These are phyloP conservation scores for Prinia subflava DNA, from an alignment of 2,113 vertebrate genomes.

Conservation along the genomic window DNA sequence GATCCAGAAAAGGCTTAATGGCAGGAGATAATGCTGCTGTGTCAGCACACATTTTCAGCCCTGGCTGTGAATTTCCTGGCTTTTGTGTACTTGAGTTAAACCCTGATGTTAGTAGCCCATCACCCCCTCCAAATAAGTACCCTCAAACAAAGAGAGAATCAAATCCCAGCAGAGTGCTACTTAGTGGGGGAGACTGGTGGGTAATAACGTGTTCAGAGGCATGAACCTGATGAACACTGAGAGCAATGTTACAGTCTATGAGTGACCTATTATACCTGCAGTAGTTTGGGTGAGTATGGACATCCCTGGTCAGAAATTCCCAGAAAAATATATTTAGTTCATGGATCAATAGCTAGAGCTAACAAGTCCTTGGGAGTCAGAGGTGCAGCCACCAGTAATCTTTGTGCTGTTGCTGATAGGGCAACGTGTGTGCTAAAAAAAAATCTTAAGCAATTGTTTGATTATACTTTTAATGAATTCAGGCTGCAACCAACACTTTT, in stretches of 20 bases:
- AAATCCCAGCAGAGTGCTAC: background rate
- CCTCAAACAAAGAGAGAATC: conserved; percentile 18
- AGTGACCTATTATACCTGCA: background rate
- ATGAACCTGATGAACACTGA: background rate
- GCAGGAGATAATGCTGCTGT: conserved; percentile 59
- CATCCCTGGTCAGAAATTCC: background rate
- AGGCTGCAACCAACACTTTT: background rate
- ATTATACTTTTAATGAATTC: background rate
- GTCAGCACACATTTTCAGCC: conserved; percentile 69
- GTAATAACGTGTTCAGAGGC: background rate
- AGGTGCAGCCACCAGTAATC: background rate
- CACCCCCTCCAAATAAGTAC: conserved; percentile 24
- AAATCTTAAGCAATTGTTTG: background rate
- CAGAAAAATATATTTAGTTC: background rate
- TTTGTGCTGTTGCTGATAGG: background rate
- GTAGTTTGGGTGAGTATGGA: background rate
- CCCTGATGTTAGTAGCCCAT: conserved; percentile 30
- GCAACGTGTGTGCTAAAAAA: background rate
- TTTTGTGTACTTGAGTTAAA: conserved; percentile 55
- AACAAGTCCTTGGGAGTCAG: background rate
- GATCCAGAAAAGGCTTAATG: conserved; percentile 52
- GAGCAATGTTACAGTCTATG: rapidly evolving
- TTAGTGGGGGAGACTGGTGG: background rate
- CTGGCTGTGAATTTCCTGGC: conserved; percentile 64
- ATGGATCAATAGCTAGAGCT: background rate